Conservation (phyloP, 1,140 invertebrate genomes). For the Paramacrobiotus metropolitanus region DNA sequence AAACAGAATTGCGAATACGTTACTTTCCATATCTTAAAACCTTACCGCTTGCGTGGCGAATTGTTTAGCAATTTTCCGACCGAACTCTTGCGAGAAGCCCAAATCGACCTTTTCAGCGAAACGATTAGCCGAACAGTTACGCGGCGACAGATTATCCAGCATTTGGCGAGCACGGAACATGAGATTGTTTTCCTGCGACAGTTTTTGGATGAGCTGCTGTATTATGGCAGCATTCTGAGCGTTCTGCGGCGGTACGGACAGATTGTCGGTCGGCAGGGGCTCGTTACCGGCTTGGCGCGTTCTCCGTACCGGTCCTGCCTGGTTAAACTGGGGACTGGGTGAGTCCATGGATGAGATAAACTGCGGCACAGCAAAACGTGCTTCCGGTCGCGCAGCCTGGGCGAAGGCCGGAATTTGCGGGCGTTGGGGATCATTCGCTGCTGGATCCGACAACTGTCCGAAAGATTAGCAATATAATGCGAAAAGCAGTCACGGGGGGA, state of each 20-base stretch:
- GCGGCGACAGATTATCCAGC: not conserved
- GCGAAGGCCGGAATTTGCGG: not conserved
- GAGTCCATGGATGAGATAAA: not conserved
- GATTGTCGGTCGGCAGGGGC: too few relatives aligned
- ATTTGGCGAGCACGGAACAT: conserved; percentile 4
- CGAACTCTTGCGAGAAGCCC: conserved; percentile 2
- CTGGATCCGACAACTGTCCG: too few relatives aligned
- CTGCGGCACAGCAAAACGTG: not conserved
- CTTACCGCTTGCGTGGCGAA: conserved; percentile 21
- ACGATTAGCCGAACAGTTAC: not conserved
- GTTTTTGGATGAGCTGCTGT: not conserved
- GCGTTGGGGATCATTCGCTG: too few relatives aligned
- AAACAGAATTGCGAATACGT: too few relatives aligned
- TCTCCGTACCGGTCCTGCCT: not conserved
- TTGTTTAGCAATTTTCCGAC: conserved; percentile 13
- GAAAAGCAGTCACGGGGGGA: too few relatives aligned
- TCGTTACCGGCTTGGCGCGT: not conserved
- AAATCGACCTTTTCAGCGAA: conserved; percentile 1
- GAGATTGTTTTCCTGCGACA: conserved; percentile 2
- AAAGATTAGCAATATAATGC: too few relatives aligned
- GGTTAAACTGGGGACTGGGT: not conserved
- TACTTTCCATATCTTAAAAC: too few relatives aligned
- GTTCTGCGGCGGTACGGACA: too few relatives aligned
- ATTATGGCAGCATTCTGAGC: not conserved
- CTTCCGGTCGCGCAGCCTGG: not conserved